Base-by-base conservation (phyloP, 2,888 invertebrate species). In the Drosophila fungiperda region DNA sequence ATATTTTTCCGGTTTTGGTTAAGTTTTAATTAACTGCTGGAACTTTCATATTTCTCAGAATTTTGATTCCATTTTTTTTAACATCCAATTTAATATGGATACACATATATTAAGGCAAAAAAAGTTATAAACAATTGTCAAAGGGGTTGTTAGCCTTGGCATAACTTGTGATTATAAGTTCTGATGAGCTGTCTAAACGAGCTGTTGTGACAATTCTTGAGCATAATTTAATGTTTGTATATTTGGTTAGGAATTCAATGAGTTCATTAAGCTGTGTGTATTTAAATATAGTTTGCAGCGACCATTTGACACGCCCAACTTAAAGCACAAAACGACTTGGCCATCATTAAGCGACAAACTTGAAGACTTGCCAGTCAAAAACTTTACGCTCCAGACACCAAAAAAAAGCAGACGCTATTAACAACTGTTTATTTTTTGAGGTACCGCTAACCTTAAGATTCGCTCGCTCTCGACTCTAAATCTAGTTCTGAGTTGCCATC, bases 381-480 rank as follows among this genome's bases (percentile, higher is more conserved):
- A 20, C 45, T 64, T 33, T 48, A 60, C 42, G 65, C 45, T 69
- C 48, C 40, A 54, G 20, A 42, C 11, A 36, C 26, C 12, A 11
- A 20, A 9, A 17, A 20, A 61, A 61, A 62, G 65, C 68, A 70
- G 59, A 64, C 58, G 68, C 83, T 76, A 85, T 84, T 85, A 84
- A 87, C 64, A 81, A 87, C 84, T 78, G 84, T 84, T 85, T 87
- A 73, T 83, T 85, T 83, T 85, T 82, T 79, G 73, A 83, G 67
- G 68, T 72, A 87, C 88, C 84, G 84, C 88, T 84, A 83, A 58
- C 53, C 53, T 58, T 15, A 54, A 72, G 68, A 61, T 65, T 76
- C 61, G 73, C 59, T 65, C 57, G 45, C 49, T 68, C 65, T 76
- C 48, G 65, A 48, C 60, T 55, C 29, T 60, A 67, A 66, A 68